These are phyloP conservation scores for Tenebrio molitor DNA, from an alignment of 1,140 invertebrate genomes.

Conservation along the genomic window DNA sequence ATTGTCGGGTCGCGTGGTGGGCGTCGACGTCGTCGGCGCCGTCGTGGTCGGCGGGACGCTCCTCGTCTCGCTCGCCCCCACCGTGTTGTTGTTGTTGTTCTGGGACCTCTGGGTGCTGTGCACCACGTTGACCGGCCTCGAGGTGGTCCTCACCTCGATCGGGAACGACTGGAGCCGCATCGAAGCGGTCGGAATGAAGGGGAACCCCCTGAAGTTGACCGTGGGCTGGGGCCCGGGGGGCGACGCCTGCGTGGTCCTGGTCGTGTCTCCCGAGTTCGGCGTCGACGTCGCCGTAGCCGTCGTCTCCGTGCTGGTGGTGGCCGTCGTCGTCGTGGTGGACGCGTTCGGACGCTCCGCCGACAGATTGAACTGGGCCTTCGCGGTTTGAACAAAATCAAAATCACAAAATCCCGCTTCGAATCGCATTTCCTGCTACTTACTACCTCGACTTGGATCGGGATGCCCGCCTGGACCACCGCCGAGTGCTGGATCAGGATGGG, in stretches of 20 bases:
- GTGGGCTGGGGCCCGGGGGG: background rate
- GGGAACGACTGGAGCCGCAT: conserved; percentile 61
- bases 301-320: conserved; percentile 56
- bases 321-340: conserved; percentile 55
- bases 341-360: conserved; percentile 60
- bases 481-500: conserved; percentile 81
- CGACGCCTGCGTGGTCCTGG: background rate
- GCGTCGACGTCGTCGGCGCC: conserved; percentile 16
- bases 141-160: conserved; percentile 56
- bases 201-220: conserved; percentile 38
- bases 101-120: conserved; percentile 4
- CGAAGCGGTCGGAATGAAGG: conserved; percentile 48
- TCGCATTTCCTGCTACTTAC: conserved; percentile 32
- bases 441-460: conserved; percentile 77
- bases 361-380: conserved; percentile 70
- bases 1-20: conserved; percentile 7
- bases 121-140: conserved; percentile 22
- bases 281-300: conserved; percentile 48
- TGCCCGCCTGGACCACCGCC: conserved; percentile 73
- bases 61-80: background rate
- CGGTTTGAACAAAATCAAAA: conserved; percentile 34
- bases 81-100: conserved; percentile 34
- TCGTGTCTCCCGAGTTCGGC: conserved; percentile 26
- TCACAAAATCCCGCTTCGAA: conserved; percentile 15
- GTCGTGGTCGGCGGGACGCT: background rate